Percentiles rank a stretch among this genome's conserved stretches.
These are phyloP conservation scores for Phyto melanocephala DNA, from an alignment of 2,888 invertebrate genomes.

Conservation along the genomic window DNA sequence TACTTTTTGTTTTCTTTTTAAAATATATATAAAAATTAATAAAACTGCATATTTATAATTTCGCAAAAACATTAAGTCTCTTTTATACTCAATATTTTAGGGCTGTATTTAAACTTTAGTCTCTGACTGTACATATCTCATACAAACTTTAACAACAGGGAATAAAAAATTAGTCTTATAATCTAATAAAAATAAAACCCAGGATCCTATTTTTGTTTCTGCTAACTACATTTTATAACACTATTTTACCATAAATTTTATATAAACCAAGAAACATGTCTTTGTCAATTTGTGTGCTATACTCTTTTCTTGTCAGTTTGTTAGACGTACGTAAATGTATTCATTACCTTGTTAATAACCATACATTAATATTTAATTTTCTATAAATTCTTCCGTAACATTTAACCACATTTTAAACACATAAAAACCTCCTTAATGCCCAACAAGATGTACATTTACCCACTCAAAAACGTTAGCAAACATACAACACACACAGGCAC, in stretches of 20 bases:
- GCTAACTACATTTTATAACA: neutral
- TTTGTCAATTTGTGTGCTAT: conserved; percentile 7
- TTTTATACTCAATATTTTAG: too few species aligned
- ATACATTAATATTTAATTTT: conserved; percentile 63
- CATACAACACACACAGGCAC: neutral
- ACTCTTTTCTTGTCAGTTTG: neutral
- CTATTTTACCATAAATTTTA: neutral
- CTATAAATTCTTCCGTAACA: conserved; percentile 62
- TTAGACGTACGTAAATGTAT: conserved; percentile 32
- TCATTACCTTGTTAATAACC: conserved; percentile 63
- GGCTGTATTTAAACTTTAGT: neutral
- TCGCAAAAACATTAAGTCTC: too few species aligned
- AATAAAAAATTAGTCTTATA: conserved; percentile 26
- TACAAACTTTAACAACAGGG: neutral
- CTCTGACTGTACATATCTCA: too few species aligned
- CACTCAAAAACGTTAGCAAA: conserved; percentile 35
- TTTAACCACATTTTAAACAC: conserved; percentile 62
- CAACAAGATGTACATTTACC: conserved; percentile 62
- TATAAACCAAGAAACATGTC: neutral
- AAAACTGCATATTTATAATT: too few species aligned
- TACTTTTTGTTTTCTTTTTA: too few species aligned
- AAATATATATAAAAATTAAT: too few species aligned
- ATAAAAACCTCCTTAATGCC: conserved; percentile 63
- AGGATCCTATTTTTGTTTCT: too few species aligned
- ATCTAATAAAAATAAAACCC: neutral